Base-by-base conservation (phyloP, 2,888 invertebrate genomes). In the Coelinius sp. region DNA sequence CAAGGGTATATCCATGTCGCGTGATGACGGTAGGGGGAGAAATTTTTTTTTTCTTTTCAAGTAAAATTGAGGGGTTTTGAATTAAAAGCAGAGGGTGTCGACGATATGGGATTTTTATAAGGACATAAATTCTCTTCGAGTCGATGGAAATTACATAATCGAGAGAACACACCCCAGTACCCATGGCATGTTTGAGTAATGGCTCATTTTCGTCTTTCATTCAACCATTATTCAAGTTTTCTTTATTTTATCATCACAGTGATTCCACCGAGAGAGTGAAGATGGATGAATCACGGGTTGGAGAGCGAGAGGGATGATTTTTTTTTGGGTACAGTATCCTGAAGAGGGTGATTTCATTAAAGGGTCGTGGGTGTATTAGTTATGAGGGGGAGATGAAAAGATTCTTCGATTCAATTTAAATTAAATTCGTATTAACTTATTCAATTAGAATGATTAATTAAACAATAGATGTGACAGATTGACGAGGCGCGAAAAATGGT, bases 361-460 rank as follows among this genome's bases (percentile, higher is more conserved):
- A 20, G 59, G 59, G 59, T 59, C 56, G 31, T 17, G 59, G 59
- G 31, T 59, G 59, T 59, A 59, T 59, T 59, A 59, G 59, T 59
- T 59, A 31, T 53, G 66, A 62, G 64, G 72, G 65, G 44, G 70
- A 63, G 70, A 59, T 59, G 59, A 59, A 59, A 59, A 74, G 80
- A 79, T 81, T 79, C 81, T 79, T 82, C 81, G 79, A 79, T 84
- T 82, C 83, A 82, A 84, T 84, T 83, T 80, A 81, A 85, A 86
- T 85, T 82, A 84, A 84, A 85, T 81, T 82, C 83, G 81, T 83
- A 84, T 86, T 81, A 85, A 83, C 83, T 80, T 81, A 84, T 85
- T 83, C 83, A 84, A 83, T 85, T 82, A 82, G 81, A 80, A 85
- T 86, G 86, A 86, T 86, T 86, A 86, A 86, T 86, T 84, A 85